Evolutionary conservation across 2,888 invertebrate genomes (phyloP).

Genomic region (Cephus sareptanus): DNA sequence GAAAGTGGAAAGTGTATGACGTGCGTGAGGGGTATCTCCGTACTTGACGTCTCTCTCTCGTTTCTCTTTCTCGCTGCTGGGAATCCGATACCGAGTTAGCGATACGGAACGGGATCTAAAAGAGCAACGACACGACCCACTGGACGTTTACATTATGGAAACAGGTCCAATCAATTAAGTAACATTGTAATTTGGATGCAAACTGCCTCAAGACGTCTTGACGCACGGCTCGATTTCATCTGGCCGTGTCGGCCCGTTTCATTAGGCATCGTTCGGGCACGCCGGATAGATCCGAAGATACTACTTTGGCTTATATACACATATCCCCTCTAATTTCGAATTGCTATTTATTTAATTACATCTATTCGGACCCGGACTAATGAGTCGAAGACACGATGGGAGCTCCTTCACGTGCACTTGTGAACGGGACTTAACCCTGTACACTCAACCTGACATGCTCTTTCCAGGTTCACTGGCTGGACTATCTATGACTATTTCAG

Average conservation of each 20-base stretch:
- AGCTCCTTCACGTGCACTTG: not conserved
- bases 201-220: conserved; percentile 7
- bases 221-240: conserved; percentile 8
- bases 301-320: conserved; percentile 1
- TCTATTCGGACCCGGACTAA: conserved; percentile 16
- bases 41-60: not conserved
- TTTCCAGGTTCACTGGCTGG: not conserved
- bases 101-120: not conserved
- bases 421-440: not conserved
- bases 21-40: not conserved
- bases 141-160: not conserved
- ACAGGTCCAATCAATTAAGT: conserved; percentile 13
- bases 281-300: conserved; percentile 13
- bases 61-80: not conserved
- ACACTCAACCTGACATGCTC: not conserved
- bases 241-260: conserved; percentile 4
- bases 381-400: conserved; percentile 8
- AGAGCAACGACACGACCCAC: not conserved
- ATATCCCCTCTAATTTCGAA: conserved; percentile 31
- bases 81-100: not conserved
- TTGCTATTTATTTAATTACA: conserved; percentile 43
- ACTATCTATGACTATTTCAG: not conserved
- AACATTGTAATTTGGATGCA: conserved; percentile 19
- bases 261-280: conserved; percentile 11
- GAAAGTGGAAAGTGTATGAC: not conserved